These are phyloP conservation scores for Microctonus aethiopoides DNA, from an alignment of 2,888 invertebrate species.

Conservation along the genomic window DNA sequence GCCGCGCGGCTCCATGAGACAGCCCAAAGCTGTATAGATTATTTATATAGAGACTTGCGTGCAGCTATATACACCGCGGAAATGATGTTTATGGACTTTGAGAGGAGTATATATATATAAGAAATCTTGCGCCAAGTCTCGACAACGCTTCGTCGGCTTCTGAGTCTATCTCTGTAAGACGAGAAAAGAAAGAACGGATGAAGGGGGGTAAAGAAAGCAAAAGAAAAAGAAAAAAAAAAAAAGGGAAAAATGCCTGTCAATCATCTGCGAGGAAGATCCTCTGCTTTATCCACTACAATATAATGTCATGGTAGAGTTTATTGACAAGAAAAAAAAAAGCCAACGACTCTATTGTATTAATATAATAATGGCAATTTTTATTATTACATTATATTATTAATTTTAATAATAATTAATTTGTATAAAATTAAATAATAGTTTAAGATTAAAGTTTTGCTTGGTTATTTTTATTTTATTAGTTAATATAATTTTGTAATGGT, in stretches of 20 bases:
- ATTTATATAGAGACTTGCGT: slow-evolving; percentile 14
- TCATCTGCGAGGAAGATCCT: slow-evolving; percentile 18
- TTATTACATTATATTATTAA: no score
- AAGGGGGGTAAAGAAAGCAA: slow-evolving; percentile 5
- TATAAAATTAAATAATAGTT: no score
- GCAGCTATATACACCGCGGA: slow-evolving; percentile 6
- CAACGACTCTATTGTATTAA: neutral
- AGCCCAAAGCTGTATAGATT: neutral
- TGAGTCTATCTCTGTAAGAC: slow-evolving; percentile 18
- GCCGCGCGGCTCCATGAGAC: neutral
- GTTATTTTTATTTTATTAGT: no score
- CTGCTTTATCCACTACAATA: neutral
- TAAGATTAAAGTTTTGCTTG: no score
- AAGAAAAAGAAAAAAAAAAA: slow-evolving; percentile 29
- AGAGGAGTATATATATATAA: neutral
- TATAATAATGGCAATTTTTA: no score
- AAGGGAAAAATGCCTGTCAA: slow-evolving; percentile 34
- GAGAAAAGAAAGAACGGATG: slow-evolving; percentile 21
- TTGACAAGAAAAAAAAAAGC: neutral
- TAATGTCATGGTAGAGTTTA: neutral
- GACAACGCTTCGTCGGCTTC: slow-evolving; percentile 16
- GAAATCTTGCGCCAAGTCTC: slow-evolving; percentile 23
- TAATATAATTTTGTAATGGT: no score
- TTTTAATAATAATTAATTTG: no score
- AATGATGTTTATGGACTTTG: slow-evolving; percentile 24